A percentile compares a stretch with the other conserved stretches of the same genome.
Conservation (phyloP, 2,113 vertebrate genomes). For the Hippotragus niger region DNA sequence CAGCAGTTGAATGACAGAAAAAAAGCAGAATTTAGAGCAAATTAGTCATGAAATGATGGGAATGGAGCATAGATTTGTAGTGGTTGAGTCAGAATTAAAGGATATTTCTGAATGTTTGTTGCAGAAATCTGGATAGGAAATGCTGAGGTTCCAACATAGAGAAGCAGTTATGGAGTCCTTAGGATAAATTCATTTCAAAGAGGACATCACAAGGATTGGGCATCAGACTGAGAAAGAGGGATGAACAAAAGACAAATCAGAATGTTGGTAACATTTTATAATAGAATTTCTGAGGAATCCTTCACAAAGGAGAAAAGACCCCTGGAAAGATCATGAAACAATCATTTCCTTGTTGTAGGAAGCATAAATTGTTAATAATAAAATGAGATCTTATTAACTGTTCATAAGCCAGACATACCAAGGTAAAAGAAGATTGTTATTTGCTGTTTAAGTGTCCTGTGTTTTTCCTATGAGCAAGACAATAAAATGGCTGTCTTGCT, state of each 20-base stretch:
- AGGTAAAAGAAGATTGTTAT: not conserved
- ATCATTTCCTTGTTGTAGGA: not conserved
- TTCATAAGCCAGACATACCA: not conserved
- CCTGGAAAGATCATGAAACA: not conserved
- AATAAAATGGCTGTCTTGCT: not conserved
- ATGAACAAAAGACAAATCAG: not conserved
- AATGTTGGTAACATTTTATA: not conserved
- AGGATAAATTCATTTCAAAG: not conserved
- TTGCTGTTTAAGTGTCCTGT: not conserved
- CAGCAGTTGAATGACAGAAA: not conserved
- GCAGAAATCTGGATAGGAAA: not conserved
- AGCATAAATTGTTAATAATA: not conserved
- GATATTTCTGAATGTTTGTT: not conserved
- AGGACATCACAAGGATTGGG: not conserved
- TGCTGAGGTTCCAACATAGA: not conserved
- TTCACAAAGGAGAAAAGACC: not conserved
- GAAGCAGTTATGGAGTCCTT: not conserved
- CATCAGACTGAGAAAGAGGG: not conserved
- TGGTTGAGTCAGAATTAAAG: not conserved
- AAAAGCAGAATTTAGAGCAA: not conserved
- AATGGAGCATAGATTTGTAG: not conserved
- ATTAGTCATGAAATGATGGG: not conserved
- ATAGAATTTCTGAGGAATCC: not conserved
- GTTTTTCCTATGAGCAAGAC: not conserved
- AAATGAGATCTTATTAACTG: not conserved